Evolutionary conservation across 2,888 invertebrate genomes (phyloP).

Genomic region (Andrena bicolor): DNA sequence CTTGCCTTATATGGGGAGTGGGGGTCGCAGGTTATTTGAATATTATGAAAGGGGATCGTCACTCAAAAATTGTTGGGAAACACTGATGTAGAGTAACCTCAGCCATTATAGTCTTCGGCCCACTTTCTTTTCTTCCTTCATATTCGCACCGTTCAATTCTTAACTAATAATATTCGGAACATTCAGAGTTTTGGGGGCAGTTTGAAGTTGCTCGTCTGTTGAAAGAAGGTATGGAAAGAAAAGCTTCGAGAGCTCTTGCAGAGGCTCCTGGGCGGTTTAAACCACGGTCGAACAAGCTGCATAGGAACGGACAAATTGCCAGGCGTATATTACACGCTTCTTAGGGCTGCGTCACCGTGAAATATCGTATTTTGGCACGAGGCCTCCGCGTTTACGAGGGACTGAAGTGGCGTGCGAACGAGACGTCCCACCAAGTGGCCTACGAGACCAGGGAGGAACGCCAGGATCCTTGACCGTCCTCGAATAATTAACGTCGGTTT

Average conservation of each 20-base stretch:
- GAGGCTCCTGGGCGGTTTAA: constrained; percentile 61
- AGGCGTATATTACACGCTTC: constrained; percentile 81
- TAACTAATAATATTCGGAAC: no score
- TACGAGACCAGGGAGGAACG: constrained; percentile 33
- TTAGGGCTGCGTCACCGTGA: constrained; percentile 76
- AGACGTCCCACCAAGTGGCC: constrained; percentile 53
- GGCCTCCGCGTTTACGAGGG: constrained; percentile 57
- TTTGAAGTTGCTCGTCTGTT: not conserved
- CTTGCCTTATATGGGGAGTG: no score
- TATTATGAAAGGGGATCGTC: no score
- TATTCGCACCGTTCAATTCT: no score
- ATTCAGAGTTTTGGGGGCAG: no score
- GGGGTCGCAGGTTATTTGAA: no score
- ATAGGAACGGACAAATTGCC: constrained; percentile 81
- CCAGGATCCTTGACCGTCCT: constrained; percentile 65
- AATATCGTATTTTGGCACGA: constrained; percentile 82
- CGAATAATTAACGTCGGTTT: constrained; percentile 73
- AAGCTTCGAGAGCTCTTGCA: no score
- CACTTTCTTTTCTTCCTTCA: no score
- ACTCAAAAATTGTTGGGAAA: no score
- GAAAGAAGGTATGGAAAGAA: not conserved
- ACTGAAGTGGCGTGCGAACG: constrained; percentile 60
- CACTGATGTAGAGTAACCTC: no score
- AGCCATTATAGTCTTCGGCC: no score
- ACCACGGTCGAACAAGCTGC: constrained; percentile 64